Evolutionary conservation across 2,888 invertebrate species (phyloP), one percentile per base, ranked within the genome.

Genomic region (Rhagophthalmus giganteus): DNA sequence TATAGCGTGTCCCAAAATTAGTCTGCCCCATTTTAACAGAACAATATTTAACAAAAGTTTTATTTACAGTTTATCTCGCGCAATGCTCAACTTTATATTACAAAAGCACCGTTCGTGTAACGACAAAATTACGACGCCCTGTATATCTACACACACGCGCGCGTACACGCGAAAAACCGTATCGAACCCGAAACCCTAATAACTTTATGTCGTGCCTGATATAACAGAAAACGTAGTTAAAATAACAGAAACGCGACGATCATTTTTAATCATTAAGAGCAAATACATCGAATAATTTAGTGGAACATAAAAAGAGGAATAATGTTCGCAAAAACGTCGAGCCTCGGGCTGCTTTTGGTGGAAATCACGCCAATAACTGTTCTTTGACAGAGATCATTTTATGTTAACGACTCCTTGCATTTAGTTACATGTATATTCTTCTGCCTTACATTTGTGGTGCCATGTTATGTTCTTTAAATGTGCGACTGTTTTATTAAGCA

Each of bases 361-460:
- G 42, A 53, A 51, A 45, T 51, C 45, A 40, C 39, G 50, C 27
- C 34, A 40, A 27, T 53, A 53, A 53, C 53, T 53, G 53, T 53
- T 41, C 45, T 27, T 48, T 32, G 24, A 14, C 16, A 28, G 10
- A 39, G 27, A 27, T 33, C 24, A 37, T 37, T 15, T 35, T 15
- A 35, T n/a, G 25, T 35, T 35, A 24, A 24, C 24, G 9, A 37
- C 25, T 20, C 7, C 4, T n/a, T 3, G 7, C 7, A 20, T 7
- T 20, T 20, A 20, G 20, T 20, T 20, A 20, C 20, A 20, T 20
- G 20, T 20, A 20, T 20, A 3, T 7, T 20, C 20, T 20, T 7
- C 7, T 20, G 20, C 20, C 7, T 3, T 20, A 20, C 7, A 20
- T 20, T 20, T 7, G 20, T 3, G 3, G 20, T 20, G 20, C 20